Conservation (phyloP, 2,797 vertebrate genomes). For the Podarcis siculus region DNA sequence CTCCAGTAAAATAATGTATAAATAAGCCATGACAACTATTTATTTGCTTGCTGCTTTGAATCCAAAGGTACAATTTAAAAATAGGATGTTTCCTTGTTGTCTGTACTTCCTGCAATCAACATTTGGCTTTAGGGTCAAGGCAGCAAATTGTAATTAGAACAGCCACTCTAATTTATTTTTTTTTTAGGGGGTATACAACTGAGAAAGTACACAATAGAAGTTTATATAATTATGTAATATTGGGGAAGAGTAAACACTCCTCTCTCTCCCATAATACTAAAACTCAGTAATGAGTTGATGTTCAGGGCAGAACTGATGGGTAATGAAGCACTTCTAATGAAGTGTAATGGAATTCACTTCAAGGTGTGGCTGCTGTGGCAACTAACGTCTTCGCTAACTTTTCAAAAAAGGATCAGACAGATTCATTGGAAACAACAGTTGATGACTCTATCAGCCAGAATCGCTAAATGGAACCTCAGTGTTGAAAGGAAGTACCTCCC, state of each 20-base stretch:
- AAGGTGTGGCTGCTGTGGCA: neutral
- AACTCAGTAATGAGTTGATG: neutral
- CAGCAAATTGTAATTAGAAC: too few relatives aligned
- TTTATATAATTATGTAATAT: neutral
- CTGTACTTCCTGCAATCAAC: too few relatives aligned
- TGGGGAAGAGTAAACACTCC: neutral
- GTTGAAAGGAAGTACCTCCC: neutral
- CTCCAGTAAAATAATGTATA: too few relatives aligned
- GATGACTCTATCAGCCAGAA: too few relatives aligned
- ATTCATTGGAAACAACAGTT: neutral
- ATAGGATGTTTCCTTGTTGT: too few relatives aligned
- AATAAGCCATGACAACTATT: too few relatives aligned
- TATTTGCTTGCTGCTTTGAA: too few relatives aligned
- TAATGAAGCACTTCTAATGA: neutral
- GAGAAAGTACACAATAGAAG: neutral
- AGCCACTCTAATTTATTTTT: too few relatives aligned
- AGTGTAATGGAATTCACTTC: neutral
- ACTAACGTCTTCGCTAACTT: neutral
- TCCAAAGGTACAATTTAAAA: too few relatives aligned
- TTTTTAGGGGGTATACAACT: too few relatives aligned
- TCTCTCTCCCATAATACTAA: neutral
- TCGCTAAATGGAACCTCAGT: neutral
- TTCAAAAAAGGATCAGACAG: neutral
- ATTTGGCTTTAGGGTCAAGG: too few relatives aligned
- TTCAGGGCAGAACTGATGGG: neutral